Conservation (phyloP, 2,888 invertebrate species). For the Aricia artaxerxes region DNA sequence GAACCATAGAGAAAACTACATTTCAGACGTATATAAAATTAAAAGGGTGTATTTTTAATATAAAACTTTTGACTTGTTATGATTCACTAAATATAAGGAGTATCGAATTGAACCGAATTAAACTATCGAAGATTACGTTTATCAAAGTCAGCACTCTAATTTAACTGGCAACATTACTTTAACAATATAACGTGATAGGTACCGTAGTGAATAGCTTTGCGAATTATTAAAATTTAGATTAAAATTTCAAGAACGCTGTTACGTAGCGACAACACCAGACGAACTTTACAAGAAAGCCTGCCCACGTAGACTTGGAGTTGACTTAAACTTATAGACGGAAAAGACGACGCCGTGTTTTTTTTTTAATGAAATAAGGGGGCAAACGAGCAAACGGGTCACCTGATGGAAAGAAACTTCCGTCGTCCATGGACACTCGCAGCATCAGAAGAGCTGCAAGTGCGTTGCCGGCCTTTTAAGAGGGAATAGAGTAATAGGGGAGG, state of each 20-base stretch:
- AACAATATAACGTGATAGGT: not conserved
- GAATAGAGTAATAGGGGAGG: no score
- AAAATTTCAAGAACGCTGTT: not conserved
- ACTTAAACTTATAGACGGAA: not conserved
- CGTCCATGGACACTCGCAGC: no score
- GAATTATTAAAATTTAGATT: not conserved
- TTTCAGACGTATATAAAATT: no score
- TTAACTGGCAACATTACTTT: not conserved
- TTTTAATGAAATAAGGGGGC: no score
- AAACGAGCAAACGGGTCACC: no score
- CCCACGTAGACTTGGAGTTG: constrained; percentile 6
- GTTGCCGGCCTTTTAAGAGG: no score
- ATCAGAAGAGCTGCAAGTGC: no score
- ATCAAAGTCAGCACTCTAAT: not conserved
- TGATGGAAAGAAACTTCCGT: no score
- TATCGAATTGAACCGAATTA: not conserved
- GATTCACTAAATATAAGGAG: no score
- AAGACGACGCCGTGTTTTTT: not conserved
- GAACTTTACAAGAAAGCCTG: not conserved
- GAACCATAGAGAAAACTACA: no score
- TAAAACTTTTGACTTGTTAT: no score
- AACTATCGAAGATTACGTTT: not conserved
- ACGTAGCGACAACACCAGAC: not conserved
- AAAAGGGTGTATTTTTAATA: no score
- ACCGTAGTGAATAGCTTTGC: not conserved